Conservation (phyloP, 2,888 invertebrate species). For the Drosophila hamatofila region DNA sequence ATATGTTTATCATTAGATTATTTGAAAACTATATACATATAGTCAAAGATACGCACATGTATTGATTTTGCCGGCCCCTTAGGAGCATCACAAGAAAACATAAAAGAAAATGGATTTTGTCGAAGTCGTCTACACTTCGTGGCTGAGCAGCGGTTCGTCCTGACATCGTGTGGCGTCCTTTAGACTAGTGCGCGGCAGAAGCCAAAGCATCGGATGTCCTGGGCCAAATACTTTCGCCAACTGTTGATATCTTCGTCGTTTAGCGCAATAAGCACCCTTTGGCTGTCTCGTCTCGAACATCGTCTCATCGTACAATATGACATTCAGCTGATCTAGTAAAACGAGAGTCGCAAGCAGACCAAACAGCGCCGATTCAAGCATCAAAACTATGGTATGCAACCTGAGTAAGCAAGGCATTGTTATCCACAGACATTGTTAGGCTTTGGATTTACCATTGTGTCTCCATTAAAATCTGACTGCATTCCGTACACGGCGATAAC, state of each 20-base stretch:
- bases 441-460: conserved; percentile 88
- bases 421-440: background rate
- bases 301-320: conserved; percentile 93
- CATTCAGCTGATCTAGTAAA: conserved; percentile 93
- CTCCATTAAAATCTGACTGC: conserved; percentile 88
- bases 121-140: conserved; percentile 80
- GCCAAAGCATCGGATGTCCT: conserved; percentile 90
- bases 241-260: conserved; percentile 88
- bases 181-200: conserved; percentile 89
- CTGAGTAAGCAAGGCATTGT: conserved; percentile 84
- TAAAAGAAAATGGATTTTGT: background rate
- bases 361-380: conserved; percentile 93
- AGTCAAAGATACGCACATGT: conserved; percentile 18
- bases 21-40: conserved; percentile 42
- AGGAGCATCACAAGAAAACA: conserved; percentile 1
- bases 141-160: conserved; percentile 84
- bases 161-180: conserved; percentile 84
- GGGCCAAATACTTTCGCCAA: conserved; percentile 92
- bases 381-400: conserved; percentile 92
- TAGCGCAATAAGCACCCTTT: conserved; percentile 88
- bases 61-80: conserved; percentile 13
- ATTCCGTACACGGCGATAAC: conserved; percentile 89
- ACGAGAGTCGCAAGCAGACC: conserved; percentile 96
- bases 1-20: conserved; percentile 51
- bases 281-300: conserved; percentile 91